phyloP scores from a whole-genome alignment of 1,140 invertebrate species.

The Drosophila trapezifrons region DNA sequence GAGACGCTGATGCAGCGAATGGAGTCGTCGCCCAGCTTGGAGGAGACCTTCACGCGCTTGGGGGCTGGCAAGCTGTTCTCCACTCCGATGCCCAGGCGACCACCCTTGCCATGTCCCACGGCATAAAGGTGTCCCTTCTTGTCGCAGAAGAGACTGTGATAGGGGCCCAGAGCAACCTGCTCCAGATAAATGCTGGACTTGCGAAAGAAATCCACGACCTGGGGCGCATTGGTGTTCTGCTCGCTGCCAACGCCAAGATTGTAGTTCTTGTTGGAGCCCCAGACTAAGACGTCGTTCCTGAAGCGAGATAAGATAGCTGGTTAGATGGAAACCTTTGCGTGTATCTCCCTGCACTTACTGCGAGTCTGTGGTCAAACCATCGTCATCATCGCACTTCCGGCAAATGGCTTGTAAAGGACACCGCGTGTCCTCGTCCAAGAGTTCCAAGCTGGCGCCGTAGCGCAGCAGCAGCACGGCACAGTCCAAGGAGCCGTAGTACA shows the following conservation, averaged over 20 bases:
- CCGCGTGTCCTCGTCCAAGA: slow-evolving; percentile 71
- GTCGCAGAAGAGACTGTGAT: slow-evolving; percentile 88
- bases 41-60: slow-evolving; percentile 84
- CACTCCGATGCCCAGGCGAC: slow-evolving; percentile 86
- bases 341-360: slow-evolving; percentile 45
- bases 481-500: slow-evolving; percentile 89
- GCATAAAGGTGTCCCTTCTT: slow-evolving; percentile 86
- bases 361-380: slow-evolving; percentile 6
- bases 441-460: slow-evolving; percentile 80
- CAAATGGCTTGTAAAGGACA: slow-evolving; percentile 76
- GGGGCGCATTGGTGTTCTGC: slow-evolving; percentile 61
- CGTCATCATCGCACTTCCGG: slow-evolving; percentile 54
- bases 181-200: slow-evolving; percentile 78
- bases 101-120: slow-evolving; percentile 90
- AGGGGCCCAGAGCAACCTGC: slow-evolving; percentile 86
- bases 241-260: slow-evolving; percentile 86
- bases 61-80: slow-evolving; percentile 87
- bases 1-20: slow-evolving; percentile 83
- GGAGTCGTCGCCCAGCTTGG: slow-evolving; percentile 83
- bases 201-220: slow-evolving; percentile 79
- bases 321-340: background rate
- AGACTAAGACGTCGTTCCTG: slow-evolving; percentile 86
- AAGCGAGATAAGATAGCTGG: background rate
- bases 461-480: slow-evolving; percentile 86
- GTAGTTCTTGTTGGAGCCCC: slow-evolving; percentile 90